Evolutionary conservation across 2,113 vertebrate species (phyloP).

Genomic region (Triplophysa rosa): DNA sequence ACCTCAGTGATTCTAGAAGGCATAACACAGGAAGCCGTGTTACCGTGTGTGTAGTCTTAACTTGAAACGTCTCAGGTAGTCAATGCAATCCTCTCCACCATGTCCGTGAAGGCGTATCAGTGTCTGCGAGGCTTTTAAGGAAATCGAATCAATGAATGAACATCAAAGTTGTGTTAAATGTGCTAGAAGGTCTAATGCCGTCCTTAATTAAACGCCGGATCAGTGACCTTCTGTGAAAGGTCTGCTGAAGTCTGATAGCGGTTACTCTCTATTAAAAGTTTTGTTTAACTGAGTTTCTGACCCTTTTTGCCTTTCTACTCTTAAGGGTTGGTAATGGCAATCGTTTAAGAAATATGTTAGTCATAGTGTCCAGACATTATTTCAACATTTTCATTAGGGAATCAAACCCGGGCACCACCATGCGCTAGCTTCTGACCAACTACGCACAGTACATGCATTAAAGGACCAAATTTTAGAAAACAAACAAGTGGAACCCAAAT

Average conservation of each 20-base stretch:
- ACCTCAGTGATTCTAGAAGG: neutral
- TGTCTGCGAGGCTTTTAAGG: constrained; percentile 41
- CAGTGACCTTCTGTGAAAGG: constrained; percentile 26
- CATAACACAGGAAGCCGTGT: neutral
- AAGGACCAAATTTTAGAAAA: constrained; percentile 65
- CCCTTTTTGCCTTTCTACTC: neutral
- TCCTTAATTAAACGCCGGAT: constrained; percentile 30
- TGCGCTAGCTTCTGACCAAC: no score
- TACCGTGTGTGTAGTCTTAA: constrained; percentile 5
- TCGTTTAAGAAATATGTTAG: neutral
- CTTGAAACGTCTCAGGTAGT: neutral
- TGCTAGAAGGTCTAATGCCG: constrained; percentile 36
- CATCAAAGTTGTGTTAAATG: constrained; percentile 42
- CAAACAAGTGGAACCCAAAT: constrained; percentile 61
- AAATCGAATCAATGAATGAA: constrained; percentile 46
- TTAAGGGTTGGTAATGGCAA: neutral
- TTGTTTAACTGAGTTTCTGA: constrained; percentile 8
- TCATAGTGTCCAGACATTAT: neutral
- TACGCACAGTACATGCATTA: no score
- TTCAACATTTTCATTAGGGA: neutral
- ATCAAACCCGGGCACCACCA: no score
- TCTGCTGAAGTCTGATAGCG: constrained; percentile 29
- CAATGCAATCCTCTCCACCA: neutral
- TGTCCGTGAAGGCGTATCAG: constrained; percentile 6
- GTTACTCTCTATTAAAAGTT: constrained; percentile 21